Evolutionary conservation across 2,113 vertebrate genomes (phyloP), one percentile per base, ranked within the genome.

Genomic region (Pyxicephalus adspersus): DNA sequence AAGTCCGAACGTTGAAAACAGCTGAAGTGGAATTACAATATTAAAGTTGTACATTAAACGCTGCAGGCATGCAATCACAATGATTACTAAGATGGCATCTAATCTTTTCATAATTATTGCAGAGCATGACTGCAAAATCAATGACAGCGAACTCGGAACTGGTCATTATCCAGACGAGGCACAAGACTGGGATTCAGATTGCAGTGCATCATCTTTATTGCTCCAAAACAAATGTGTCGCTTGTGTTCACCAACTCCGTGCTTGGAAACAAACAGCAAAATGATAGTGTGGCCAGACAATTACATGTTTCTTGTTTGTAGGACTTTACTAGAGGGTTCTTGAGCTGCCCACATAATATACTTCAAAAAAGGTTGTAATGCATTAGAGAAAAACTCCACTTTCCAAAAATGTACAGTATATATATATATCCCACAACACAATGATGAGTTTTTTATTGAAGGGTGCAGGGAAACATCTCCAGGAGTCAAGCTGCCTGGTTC

Each of bases 81-180:
- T 82, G 80, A 82, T 82, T 82, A 75, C 80, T 66, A 73, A 58
- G 80, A 82, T 82, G 80, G 80, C 71, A 82, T 82, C 80, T 82
- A 82, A 82, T 82, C 80, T 82, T 75, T 82, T 75, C 71, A 74
- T 82, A 82, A 82, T 82, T 82, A 82, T 75, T 74, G 80, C 71
- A 65, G 80, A 82, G 80, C 70, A 82, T 82, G 80, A 82, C 80
- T 82, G 80, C 80, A 82, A 82, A 82, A 82, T 82, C 80, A 82
- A 82, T 82, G 80, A 82, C 80, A 66, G 80, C 71, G 38, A 74
- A 82, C 63, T 82, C 70, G 19, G 54, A 82, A 66, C 71, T 75
- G 80, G 80, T 73, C 80, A 82, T 82, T 82, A 82, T 64, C 54
- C 61, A 25, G 71, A 66, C 80, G 55, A 75, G 70, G 72, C 70